These are phyloP conservation scores for Nephila pilipes DNA, from an alignment of 1,140 invertebrate species.

Conservation along the genomic window DNA sequence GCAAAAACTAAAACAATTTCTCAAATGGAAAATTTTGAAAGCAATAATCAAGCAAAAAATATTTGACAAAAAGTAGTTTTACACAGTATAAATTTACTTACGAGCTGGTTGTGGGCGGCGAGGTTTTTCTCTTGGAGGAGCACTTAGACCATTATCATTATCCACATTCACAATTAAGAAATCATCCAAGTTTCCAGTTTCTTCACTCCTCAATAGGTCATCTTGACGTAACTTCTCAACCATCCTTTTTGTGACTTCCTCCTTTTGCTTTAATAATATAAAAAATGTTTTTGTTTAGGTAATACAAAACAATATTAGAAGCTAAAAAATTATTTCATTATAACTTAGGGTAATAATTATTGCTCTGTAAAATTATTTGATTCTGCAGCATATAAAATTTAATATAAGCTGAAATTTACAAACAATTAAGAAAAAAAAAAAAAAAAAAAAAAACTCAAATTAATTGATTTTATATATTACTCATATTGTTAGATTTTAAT, in stretches of 20 bases:
- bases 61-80: no score
- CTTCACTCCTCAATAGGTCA: conserved; percentile 81
- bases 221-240: conserved; percentile 83
- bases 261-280: conserved; percentile 78
- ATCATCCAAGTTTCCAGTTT: conserved; percentile 69
- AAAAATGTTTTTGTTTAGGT: neutral
- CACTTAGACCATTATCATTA: conserved; percentile 71
- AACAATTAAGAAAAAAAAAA: no score
- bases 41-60: no score
- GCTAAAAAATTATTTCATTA: conserved; percentile 77
- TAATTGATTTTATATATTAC: no score
- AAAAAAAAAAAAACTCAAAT: no score
- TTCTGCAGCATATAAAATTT: no score
- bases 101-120: conserved; percentile 73
- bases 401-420: no score
- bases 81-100: conserved; percentile 30
- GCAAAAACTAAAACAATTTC: no score
- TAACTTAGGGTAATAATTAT: no score
- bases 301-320: neutral
- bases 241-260: conserved; percentile 83
- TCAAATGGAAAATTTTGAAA: no score
- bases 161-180: conserved; percentile 77
- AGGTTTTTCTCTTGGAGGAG: conserved; percentile 58
- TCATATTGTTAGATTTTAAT: no score
- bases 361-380: no score